Base-by-base conservation (phyloP, 2,888 invertebrate species). In the Onchidella celtica region DNA sequence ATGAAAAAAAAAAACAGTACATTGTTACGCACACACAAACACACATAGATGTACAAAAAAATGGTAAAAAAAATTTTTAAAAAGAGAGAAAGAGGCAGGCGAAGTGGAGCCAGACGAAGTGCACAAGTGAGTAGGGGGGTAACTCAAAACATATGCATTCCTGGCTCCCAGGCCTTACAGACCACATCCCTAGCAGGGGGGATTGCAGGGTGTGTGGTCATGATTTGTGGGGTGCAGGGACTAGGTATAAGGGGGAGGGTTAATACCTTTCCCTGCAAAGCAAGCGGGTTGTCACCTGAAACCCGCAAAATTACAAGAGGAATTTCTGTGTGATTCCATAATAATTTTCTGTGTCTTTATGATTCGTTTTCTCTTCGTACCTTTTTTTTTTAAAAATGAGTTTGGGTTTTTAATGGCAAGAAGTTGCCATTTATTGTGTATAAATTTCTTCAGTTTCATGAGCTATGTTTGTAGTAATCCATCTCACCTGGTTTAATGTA, bases 21-120 rank as follows among this genome's bases (percentile, higher is more conserved):
- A 57, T 38, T 47, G 66, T 40, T 29, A 78, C 78, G 36, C 55
- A 69, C 68, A 68, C 40, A 76, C 76, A 76, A n/a, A 77, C 69
- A 69, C 65, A 61, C 74, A 59, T 3, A 69, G 36, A 78, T 70
- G 78, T 69, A 70, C 66, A 78, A 66, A 78, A 78, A 78, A 34
- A 69, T 17, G n/a, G n/a, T n/a, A n/a, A n/a, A n/a, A n/a, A n/a
- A 29, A 55, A 65, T 57, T 38, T 17, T 21, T 34, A 68, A 68
- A 66, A 65, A 55, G 36, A 69, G 38, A 59, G 29, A 38, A 11
- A n/a, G 29, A 38, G 63, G 24, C 55, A 63, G 61, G 70, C 34
- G 17, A 38, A 40, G 61, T 69, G 38, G 21, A 61, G 38, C 61
- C n/a, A 59, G 24, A 9, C 40, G 63, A n/a, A n/a, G 21, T 9